Conservation (phyloP, 2,888 invertebrate genomes). For the Pseudococcus viburni region DNA sequence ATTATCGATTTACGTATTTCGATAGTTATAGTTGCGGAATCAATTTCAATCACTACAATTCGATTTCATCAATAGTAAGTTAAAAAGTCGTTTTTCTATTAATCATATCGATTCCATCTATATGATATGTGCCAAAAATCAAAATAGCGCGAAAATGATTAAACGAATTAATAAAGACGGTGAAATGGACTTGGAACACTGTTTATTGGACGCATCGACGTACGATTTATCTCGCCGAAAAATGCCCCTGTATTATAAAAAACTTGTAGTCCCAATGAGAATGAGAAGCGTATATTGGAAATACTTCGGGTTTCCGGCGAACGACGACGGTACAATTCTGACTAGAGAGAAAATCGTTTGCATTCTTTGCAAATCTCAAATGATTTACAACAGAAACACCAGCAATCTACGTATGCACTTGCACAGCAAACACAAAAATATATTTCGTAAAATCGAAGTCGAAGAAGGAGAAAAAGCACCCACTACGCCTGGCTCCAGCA, state of each 20-base stretch:
- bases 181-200: constrained; percentile 8
- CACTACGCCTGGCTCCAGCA: not conserved
- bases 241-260: constrained; percentile 70
- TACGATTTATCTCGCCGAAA: constrained; percentile 50
- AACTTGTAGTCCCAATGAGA: constrained; percentile 73
- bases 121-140: not conserved
- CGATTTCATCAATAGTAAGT: constrained; percentile 49
- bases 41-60: constrained; percentile 47
- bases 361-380: constrained; percentile 73
- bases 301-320: constrained; percentile 74
- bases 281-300: constrained; percentile 75
- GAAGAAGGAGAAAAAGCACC: constrained; percentile 46
- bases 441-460: constrained; percentile 60
- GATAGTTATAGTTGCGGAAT: constrained; percentile 24
- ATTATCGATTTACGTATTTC: constrained; percentile 50
- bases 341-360: constrained; percentile 73
- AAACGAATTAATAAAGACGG: not conserved
- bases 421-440: constrained; percentile 72
- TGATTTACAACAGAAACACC: constrained; percentile 74
- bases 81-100: constrained; percentile 32
- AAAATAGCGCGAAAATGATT: not conserved
- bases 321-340: constrained; percentile 71
- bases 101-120: not conserved
- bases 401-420: constrained; percentile 74
- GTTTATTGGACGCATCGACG: not conserved